Evolutionary conservation across 2,797 vertebrate species (phyloP).

Genomic region (Alca torda): DNA sequence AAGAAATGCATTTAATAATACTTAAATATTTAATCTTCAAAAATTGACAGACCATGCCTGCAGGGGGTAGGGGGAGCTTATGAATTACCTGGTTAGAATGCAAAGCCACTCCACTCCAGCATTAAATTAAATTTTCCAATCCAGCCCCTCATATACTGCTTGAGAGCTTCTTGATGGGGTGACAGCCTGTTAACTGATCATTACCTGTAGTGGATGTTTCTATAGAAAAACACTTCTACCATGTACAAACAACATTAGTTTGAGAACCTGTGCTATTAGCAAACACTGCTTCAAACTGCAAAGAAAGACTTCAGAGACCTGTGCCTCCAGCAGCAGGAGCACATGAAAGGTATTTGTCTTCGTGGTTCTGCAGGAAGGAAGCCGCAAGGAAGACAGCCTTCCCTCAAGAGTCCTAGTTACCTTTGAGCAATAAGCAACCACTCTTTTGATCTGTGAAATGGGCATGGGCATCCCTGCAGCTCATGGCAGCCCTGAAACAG

Average conservation of each 20-base stretch:
- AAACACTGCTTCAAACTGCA: background rate
- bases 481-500: background rate
- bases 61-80: background rate
- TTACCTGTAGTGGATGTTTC: background rate
- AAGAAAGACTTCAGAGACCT: background rate
- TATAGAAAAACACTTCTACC: background rate
- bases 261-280: background rate
- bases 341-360: background rate
- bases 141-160: background rate
- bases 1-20: constrained; percentile 3
- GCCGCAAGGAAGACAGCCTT: background rate
- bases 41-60: background rate
- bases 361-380: background rate
- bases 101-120: background rate
- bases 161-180: background rate
- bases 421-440: background rate
- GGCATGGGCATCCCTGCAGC: background rate
- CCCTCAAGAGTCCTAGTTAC: background rate
- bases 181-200: background rate
- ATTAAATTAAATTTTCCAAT: constrained; percentile 29
- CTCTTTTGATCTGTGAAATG: background rate
- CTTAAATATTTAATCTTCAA: background rate
- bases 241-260: background rate
- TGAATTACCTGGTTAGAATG: constrained; percentile 9
- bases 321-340: background rate